Conservation (phyloP, 2,888 invertebrate genomes). For the Drosophila barbarae region DNA sequence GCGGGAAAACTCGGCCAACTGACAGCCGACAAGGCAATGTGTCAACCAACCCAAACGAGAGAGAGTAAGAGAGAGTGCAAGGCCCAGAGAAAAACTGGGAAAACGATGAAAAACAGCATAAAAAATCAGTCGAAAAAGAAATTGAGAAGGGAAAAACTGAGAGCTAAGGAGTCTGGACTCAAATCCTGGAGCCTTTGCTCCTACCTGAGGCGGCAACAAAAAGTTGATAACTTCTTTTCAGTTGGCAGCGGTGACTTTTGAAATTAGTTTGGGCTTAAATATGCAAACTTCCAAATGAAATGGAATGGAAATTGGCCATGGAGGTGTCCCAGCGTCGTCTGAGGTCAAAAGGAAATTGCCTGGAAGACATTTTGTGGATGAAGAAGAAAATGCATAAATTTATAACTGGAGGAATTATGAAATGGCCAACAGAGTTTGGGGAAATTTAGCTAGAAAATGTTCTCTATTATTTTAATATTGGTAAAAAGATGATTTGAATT, state of each 20-base stretch:
- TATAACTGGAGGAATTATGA: background rate
- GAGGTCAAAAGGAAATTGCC: constrained; percentile 8
- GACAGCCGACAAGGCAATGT: constrained; percentile 36
- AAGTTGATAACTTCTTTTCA: constrained; percentile 37
- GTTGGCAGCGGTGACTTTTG: constrained; percentile 31
- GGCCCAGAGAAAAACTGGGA: constrained; percentile 3
- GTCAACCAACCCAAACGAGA: constrained; percentile 39
- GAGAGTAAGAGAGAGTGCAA: constrained; percentile 16
- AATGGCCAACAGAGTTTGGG: too few species aligned
- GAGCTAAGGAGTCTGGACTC: background rate
- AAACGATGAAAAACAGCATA: constrained; percentile 20
- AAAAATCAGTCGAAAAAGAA: constrained; percentile 14
- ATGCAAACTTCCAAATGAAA: constrained; percentile 28
- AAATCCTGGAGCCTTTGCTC: background rate
- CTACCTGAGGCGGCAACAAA: constrained; percentile 22
- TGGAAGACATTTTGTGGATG: background rate
- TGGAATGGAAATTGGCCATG: constrained; percentile 37
- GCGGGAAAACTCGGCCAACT: constrained; percentile 40
- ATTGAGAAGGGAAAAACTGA: constrained; percentile 6
- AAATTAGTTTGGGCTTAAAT: constrained; percentile 49
- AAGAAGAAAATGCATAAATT: constrained; percentile 18
- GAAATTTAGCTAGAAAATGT: background rate
- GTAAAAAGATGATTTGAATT: background rate
- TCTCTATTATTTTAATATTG: background rate
- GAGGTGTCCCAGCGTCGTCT: background rate